Percentiles rank a stretch among this genome's conserved stretches.
phyloP scores from a whole-genome alignment of 2,888 invertebrate genomes.

The Sabatieria punctata region DNA sequence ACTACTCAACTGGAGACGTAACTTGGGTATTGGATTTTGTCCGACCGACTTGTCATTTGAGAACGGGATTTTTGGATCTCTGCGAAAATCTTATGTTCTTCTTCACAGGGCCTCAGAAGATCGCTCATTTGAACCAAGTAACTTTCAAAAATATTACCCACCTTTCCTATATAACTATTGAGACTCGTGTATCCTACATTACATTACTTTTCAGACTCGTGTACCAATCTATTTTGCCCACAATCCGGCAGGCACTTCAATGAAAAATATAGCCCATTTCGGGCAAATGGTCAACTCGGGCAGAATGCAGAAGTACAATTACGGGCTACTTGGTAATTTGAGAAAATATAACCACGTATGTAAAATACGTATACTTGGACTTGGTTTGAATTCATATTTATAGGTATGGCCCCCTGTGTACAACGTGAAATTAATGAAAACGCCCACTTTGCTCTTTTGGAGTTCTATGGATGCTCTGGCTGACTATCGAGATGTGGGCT shows the following conservation, averaged over 20 bases:
- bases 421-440: too few species aligned
- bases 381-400: too few species aligned
- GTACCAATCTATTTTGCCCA: slow-evolving; percentile 32
- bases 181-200: too few species aligned
- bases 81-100: slow-evolving; percentile 54
- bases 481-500: too few species aligned
- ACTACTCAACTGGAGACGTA: slow-evolving; percentile 2
- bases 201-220: slow-evolving; percentile 29
- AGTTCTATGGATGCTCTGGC: too few species aligned
- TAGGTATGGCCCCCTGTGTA: too few species aligned
- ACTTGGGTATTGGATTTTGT: slow-evolving; percentile 7
- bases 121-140: slow-evolving; percentile 44
- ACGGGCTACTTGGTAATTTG: slow-evolving; percentile 45
- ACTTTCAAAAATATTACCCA: too few species aligned
- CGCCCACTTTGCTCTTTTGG: too few species aligned
- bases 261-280: slow-evolving; percentile 30
- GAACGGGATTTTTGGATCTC: slow-evolving; percentile 43
- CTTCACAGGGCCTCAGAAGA: slow-evolving; percentile 52
- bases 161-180: too few species aligned
- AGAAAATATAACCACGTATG: slow-evolving; percentile 42
- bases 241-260: slow-evolving; percentile 31
- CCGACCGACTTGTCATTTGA: slow-evolving; percentile 31
- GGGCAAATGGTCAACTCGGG: slow-evolving; percentile 29
- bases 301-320: slow-evolving; percentile 52
- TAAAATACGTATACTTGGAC: too few species aligned